Evolutionary conservation across 2,888 invertebrate genomes (phyloP).

Genomic region (Zhuqinia jingwanae): DNA sequence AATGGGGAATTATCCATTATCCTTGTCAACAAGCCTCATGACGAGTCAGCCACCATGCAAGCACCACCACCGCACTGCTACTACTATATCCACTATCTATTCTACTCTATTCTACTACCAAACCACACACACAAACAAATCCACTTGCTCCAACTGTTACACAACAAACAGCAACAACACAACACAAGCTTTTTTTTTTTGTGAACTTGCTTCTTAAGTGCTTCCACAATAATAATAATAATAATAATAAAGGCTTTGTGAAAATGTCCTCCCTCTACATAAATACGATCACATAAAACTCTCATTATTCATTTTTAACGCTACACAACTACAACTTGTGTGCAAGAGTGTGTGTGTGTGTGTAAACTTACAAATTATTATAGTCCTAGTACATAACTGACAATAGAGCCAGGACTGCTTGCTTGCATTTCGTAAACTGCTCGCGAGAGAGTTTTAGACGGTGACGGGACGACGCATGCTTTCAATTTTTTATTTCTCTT

Average conservation of each 20-base stretch:
- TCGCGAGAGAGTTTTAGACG: too few relatives aligned
- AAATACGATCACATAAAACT: conserved; percentile 41
- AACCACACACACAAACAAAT: background rate
- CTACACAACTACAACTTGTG: conserved; percentile 1
- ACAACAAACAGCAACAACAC: too few relatives aligned
- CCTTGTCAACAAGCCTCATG: conserved; percentile 72
- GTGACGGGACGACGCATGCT: too few relatives aligned
- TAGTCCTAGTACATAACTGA: background rate
- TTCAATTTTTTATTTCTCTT: too few relatives aligned
- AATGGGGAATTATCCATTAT: conserved; percentile 72
- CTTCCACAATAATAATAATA: background rate
- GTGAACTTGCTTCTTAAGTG: background rate
- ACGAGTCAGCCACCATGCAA: conserved; percentile 72
- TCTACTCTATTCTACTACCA: too few relatives aligned
- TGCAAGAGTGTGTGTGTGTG: too few relatives aligned
- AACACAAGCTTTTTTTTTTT: too few relatives aligned
- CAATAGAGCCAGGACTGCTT: background rate
- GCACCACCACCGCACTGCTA: conserved; percentile 43
- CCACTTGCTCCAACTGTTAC: background rate
- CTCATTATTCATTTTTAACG: conserved; percentile 48
- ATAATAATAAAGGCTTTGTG: conserved; percentile 18
- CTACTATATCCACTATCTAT: too few relatives aligned
- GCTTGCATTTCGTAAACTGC: too few relatives aligned
- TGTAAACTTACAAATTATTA: conserved; percentile 7
- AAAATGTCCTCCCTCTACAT: conserved; percentile 42